Evolutionary conservation across 1,140 invertebrate genomes (phyloP), one percentile per base, ranked within the genome.

Genomic region (Mamestra configurata): DNA sequence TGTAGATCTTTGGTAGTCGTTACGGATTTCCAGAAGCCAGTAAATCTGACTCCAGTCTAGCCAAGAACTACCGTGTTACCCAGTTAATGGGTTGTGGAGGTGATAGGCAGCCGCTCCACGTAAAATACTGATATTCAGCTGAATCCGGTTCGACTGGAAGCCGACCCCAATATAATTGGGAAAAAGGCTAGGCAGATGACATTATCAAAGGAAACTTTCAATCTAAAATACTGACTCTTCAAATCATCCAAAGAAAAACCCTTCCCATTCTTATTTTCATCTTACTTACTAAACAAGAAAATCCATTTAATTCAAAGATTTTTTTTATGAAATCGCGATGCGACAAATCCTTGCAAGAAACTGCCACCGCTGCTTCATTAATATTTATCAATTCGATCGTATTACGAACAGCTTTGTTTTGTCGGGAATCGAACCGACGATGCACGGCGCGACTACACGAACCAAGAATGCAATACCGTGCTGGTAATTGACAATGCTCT

Each of bases 341-440:
- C 72, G 79, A 79, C 77, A 76, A 68, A 80, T 59, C 64, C 59
- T 49, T 31, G 18, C 82, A 87, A 88, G 84, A 87, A 87, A 61
- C 79, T 49, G 82, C 73, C 79, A 57, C 68, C 79, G 22, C 82
- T 77, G 77, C 83, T 77, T 77, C 86, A 87, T 91, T 86, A 89
- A 91, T 91, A 91, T 91, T 87, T 83, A 86, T 87, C 77, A 82
- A 84, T 86, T 82, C 89, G 89, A 90, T 90, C 86, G 86, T 83
- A 89, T 90, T 90, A 89, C 81, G 84, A 85, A 85, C 70, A 77
- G 75, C 84, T 51, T 70, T 88, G 87, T 92, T 92, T 92, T 90
- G 84, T 78, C 55, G 61, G 66, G 81, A 80, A 85, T 83, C 83
- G 83, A 73, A 55, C 73, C 80, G 80, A n/a, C n/a, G n/a, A n/a